phyloP scores from a whole-genome alignment of 2,888 invertebrate species.

The Kuschelorhynchus macadamiae region DNA sequence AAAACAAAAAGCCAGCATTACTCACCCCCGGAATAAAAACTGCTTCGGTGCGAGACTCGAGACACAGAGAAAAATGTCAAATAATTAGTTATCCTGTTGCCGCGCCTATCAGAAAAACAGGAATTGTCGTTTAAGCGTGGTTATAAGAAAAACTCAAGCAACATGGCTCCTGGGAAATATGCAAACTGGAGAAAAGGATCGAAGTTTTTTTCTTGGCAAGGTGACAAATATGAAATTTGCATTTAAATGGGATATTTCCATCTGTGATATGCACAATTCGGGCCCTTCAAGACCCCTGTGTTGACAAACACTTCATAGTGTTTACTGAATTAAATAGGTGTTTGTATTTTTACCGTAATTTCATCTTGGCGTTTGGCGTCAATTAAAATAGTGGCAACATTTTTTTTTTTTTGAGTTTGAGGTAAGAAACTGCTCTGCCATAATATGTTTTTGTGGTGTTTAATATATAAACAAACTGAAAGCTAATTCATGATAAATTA shows the following conservation, averaged over 20 bases:
- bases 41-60: constrained; percentile 54
- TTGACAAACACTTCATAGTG: constrained; percentile 64
- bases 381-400: too few relatives aligned
- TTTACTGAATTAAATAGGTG: constrained; percentile 62
- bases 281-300: constrained; percentile 57
- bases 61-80: constrained; percentile 63
- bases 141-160: constrained; percentile 35
- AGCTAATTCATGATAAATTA: too few relatives aligned
- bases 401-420: not conserved
- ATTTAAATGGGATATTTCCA: constrained; percentile 79
- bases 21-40: constrained; percentile 57
- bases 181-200: constrained; percentile 67
- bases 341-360: constrained; percentile 24
- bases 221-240: constrained; percentile 79
- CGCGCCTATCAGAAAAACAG: constrained; percentile 52
- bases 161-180: constrained; percentile 62
- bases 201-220: constrained; percentile 67
- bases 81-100: constrained; percentile 64
- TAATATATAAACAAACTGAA: too few relatives aligned
- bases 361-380: not conserved
- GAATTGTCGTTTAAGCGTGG: constrained; percentile 57
- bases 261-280: constrained; percentile 70
- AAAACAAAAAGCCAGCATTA: constrained; percentile 55
- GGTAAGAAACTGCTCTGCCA: not conserved
- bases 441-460: too few relatives aligned